Percentiles rank a stretch among this genome's conserved stretches.
Evolutionary conservation across 2,888 invertebrate genomes (phyloP).

Genomic region (Cremastinae sp.): DNA sequence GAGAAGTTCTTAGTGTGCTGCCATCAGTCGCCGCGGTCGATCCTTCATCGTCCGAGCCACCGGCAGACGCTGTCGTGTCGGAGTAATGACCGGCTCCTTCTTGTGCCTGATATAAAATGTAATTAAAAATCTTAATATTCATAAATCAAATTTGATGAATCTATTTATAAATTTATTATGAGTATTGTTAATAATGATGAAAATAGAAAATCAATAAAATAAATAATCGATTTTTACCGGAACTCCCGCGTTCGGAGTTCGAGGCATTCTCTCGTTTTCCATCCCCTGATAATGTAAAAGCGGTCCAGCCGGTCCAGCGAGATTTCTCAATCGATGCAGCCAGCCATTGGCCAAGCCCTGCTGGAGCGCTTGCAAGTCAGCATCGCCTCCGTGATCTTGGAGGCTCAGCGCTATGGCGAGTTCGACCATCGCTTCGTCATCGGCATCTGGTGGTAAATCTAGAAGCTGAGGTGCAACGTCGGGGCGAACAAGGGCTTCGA

Average conservation of each 20-base stretch:
- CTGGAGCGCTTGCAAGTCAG: conserved; percentile 78
- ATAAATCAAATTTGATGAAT: too few species aligned
- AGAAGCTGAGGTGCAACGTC: conserved; percentile 89
- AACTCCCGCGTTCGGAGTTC: conserved; percentile 30
- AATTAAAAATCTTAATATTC: too few species aligned
- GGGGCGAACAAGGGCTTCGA: conserved; percentile 81
- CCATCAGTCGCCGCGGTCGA: conserved; percentile 97
- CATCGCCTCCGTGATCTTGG: conserved; percentile 88
- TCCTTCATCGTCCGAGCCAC: conserved; percentile 94
- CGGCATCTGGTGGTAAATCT: conserved; percentile 96
- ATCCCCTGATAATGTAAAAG: conserved; percentile 71
- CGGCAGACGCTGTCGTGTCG: conserved; percentile 92
- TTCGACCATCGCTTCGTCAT: conserved; percentile 98
- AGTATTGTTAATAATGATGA: background rate
- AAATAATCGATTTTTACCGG: conserved; percentile 43
- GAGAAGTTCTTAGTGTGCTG: conserved; percentile 92
- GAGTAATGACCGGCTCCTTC: conserved; percentile 83
- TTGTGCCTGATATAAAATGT: conserved; percentile 73
- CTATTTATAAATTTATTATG: background rate
- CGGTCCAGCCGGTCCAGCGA: conserved; percentile 76
- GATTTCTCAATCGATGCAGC: conserved; percentile 78
- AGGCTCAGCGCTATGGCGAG: conserved; percentile 96
- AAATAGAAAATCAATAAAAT: background rate
- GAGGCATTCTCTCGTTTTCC: conserved; percentile 48
- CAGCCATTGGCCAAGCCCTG: conserved; percentile 71